Conservation (phyloP, 2,888 invertebrate genomes). For the Megastigmus dorsalis region DNA sequence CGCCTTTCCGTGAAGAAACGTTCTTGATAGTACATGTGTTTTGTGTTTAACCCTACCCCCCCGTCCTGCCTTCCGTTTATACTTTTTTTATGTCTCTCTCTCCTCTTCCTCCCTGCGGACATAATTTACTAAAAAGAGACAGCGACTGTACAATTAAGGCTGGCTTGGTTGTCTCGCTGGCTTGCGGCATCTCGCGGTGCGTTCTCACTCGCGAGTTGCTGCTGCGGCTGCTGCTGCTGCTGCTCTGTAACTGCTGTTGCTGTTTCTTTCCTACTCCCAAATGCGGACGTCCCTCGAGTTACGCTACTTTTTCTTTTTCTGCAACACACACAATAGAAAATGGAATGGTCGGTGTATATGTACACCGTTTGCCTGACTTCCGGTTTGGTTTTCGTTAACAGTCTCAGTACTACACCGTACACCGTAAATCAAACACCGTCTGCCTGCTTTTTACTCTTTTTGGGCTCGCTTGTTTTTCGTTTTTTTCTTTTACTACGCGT, state of each 20-base stretch:
- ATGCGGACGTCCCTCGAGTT: slow-evolving; percentile 16
- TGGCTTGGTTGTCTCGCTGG: slow-evolving; percentile 16
- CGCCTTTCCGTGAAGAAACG: no score
- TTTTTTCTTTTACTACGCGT: neutral
- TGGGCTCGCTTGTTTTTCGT: neutral
- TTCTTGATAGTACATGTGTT: no score
- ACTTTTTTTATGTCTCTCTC: slow-evolving; percentile 16
- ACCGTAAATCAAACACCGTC: slow-evolving; percentile 30
- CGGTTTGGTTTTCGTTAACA: slow-evolving; percentile 17
- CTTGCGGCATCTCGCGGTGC: no score
- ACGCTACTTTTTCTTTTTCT: slow-evolving; percentile 59
- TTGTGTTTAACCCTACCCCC: no score
- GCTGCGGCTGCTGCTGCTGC: slow-evolving; percentile 4
- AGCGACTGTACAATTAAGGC: slow-evolving; percentile 56
- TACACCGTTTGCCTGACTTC: no score
- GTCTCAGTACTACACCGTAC: neutral
- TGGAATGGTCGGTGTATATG: no score
- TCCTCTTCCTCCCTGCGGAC: slow-evolving; percentile 39
- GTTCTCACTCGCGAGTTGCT: slow-evolving; percentile 8
- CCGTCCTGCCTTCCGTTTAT: neutral
- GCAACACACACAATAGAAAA: no score
- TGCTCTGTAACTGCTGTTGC: slow-evolving; percentile 16
- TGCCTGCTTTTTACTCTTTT: no score
- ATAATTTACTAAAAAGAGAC: slow-evolving; percentile 49
- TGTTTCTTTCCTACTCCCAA: slow-evolving; percentile 25